Percentiles rank a stretch among this genome's conserved stretches.
These are phyloP conservation scores for Nycticryphes semicollaris DNA, from an alignment of 2,113 vertebrate genomes.

Conservation along the genomic window DNA sequence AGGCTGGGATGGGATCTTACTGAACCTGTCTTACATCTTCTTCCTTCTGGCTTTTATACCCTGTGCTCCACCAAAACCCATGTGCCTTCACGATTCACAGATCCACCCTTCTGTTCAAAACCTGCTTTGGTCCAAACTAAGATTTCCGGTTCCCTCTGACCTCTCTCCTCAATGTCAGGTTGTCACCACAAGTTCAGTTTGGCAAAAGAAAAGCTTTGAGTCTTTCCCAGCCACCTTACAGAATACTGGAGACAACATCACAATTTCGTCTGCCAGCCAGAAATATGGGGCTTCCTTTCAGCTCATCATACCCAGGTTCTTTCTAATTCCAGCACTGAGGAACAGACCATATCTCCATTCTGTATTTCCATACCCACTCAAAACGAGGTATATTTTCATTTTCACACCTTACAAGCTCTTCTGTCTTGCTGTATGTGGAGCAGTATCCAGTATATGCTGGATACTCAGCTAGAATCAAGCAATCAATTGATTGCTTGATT, in stretches of 20 bases:
- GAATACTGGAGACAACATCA: neutral
- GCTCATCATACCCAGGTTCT: neutral
- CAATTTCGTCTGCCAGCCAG: neutral
- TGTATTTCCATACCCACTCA: neutral
- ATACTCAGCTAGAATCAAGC: neutral
- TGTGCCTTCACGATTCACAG: fast-evolving
- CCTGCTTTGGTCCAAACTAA: neutral
- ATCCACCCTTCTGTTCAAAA: neutral
- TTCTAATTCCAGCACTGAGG: neutral
- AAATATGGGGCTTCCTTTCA: neutral
- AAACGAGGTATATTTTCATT: neutral
- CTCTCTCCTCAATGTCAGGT: neutral
- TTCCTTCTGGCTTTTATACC: neutral
- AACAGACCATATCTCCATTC: neutral
- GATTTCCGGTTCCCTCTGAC: neutral
- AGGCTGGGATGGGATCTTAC: neutral
- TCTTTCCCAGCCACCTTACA: neutral
- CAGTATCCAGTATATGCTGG: neutral
- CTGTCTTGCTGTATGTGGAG: neutral
- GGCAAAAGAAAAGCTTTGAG: neutral
- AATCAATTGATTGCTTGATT: too few species aligned
- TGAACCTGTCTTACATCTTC: neutral
- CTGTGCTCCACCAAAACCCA: neutral
- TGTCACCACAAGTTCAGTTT: neutral
- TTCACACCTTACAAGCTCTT: neutral